Conservation (phyloP, 1,140 invertebrate genomes). For the Musca domestica region DNA sequence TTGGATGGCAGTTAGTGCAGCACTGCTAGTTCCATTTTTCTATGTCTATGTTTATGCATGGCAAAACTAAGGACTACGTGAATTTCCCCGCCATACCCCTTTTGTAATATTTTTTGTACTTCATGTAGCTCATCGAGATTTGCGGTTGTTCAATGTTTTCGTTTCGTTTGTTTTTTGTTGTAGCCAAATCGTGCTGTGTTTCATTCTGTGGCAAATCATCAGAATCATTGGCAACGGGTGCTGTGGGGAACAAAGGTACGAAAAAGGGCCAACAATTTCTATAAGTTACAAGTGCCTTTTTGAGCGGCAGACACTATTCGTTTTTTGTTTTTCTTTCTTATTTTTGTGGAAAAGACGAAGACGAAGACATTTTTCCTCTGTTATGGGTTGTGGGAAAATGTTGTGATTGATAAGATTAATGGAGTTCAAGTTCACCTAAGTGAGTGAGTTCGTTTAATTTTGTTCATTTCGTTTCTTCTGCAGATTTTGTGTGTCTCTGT, state of each 20-base stretch:
- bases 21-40: too few relatives aligned
- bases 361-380: slow-evolving; percentile 13
- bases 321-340: not conserved
- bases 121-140: not conserved
- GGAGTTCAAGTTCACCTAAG: slow-evolving; percentile 20
- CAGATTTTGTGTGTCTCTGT: not conserved
- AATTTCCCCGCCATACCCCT: too few relatives aligned
- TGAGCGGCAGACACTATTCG: not conserved
- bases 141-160: not conserved
- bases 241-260: too few relatives aligned
- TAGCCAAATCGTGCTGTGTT: slow-evolving; percentile 7
- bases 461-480: not conserved
- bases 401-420: slow-evolving; percentile 23
- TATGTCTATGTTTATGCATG: too few relatives aligned
- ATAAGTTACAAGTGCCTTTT: not conserved
- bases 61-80: too few relatives aligned
- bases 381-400: slow-evolving; percentile 21
- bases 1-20: too few relatives aligned
- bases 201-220: not conserved
- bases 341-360: not conserved
- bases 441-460: slow-evolving; percentile 22
- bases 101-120: too few relatives aligned
- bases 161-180: not conserved
- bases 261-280: too few relatives aligned
- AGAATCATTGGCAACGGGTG: too few relatives aligned